Evolutionary conservation across 2,888 invertebrate species (phyloP), one percentile per base, ranked within the genome.

Genomic region (Sinotaia quadrata): DNA sequence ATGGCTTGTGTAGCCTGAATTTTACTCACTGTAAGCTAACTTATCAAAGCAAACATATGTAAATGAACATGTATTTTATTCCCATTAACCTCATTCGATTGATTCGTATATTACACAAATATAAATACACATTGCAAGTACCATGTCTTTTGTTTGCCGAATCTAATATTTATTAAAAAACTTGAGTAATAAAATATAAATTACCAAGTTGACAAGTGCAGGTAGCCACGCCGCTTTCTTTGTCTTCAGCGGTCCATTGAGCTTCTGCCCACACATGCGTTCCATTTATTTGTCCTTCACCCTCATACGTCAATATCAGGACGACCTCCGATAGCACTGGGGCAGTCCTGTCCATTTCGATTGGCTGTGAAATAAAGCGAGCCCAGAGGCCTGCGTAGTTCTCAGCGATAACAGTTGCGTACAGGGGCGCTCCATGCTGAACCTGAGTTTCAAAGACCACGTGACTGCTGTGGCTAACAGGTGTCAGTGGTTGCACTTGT

Each of bases 341-440:
- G 2, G 68, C 52, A 10, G 79, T 78, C n/a, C 73, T 72, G 60
- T 79, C 79, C 21, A 78, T 47, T 5, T 62, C 56, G 21, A 78
- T 44, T 10, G 72, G 68, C 12, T 44, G 15, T 4, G 76, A 68
- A 1, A 62, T 29, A 51, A 79, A 79, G n/a, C 51, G 44, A 5
- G 73, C 56, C 33, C 41, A 34, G 1, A 72, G 61, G 10, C 78
- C 77, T n/a, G 79, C 79, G 34, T 71, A 57, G 68, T 79, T 79
- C 60, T 75, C 74, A 0, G 71, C 73, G 2, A 74, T 58, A 2
- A 66, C 78, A 7, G 75, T 75, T 7, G 71, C 71, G 59, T 75
- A 73, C 15, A 78, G 52, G 7, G 54, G 60, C 10, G 67, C 70
- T 24, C 73, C 78, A 51, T 78, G 78, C 3, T 69, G 67, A 7